A percentile compares a stretch with the other conserved stretches of the same genome.
Conservation (phyloP, 2,888 invertebrate species). For the Eugnorisma glareosa region DNA sequence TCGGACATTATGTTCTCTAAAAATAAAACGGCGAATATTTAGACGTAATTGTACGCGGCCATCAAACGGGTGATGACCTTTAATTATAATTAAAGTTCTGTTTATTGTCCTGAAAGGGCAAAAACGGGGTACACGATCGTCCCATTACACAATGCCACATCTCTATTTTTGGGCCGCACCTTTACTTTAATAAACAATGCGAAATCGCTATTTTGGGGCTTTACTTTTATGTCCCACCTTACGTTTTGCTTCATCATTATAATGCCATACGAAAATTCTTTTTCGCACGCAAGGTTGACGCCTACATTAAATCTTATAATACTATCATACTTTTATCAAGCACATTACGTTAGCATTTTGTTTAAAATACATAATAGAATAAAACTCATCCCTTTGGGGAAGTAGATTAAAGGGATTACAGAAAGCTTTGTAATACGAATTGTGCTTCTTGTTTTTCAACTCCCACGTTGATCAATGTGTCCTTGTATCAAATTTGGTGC, state of each 20-base stretch:
- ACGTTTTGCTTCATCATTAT: conserved; percentile 51
- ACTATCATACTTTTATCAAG: conserved; percentile 40
- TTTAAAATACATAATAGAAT: conserved; percentile 22
- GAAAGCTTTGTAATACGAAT: not conserved
- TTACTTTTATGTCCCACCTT: conserved; percentile 45
- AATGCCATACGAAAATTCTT: conserved; percentile 54
- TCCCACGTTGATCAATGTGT: not conserved
- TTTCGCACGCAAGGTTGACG: conserved; percentile 65
- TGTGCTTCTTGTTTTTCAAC: not conserved
- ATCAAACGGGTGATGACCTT: no score
- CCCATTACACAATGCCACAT: conserved; percentile 27
- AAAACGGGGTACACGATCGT: conserved; percentile 21
- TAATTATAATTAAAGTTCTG: conserved; percentile 65
- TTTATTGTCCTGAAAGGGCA: conserved; percentile 58
- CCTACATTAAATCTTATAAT: conserved; percentile 55
- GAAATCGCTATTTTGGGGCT: conserved; percentile 36
- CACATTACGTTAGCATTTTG: conserved; percentile 15
- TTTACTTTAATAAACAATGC: conserved; percentile 36
- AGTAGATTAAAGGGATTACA: not conserved
- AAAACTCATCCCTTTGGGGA: not conserved
- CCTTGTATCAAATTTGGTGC: conserved; percentile 13
- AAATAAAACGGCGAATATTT: conserved; percentile 46
- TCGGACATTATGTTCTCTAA: conserved; percentile 8
- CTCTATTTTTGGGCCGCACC: conserved; percentile 43
- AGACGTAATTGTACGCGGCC: conserved; percentile 42